Base-by-base conservation (phyloP, 2,797 vertebrate species). In the Percopsis omiscomaycus region DNA sequence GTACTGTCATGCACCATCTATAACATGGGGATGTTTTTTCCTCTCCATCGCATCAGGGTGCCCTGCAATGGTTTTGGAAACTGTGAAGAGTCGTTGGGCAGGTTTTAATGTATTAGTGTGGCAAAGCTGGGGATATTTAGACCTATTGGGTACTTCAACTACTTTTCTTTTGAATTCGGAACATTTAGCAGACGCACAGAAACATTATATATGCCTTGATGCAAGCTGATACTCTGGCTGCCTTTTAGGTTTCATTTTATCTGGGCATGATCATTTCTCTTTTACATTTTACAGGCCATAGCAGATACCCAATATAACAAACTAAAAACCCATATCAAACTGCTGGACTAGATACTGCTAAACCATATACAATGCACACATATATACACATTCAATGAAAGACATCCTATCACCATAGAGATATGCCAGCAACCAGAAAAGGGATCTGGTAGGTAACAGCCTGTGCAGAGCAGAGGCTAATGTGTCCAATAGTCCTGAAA, bases 401-500 rank as follows among this genome's bases (percentile, higher is more conserved):
- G 45, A 49, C 46, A 51, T 50, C 53, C 56, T 55, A 68, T 74
- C 6, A 4, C 54, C 57, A 64, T 61, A 45, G 58, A 64, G 67
- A 64, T 75, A 55, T 82, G 66, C 62, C 45, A 53, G 67, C 66
- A 57, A 56, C 74, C 64, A 48, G 61, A 28, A 56, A 56, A 61
- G 67, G 64, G 64, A 72, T 44, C 64, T 74, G 55, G 71, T 75
- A 67, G 81, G 59, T 80, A 75, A 74, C 61, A 77, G 77, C 64
- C 85, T 55, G 29, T 80, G 59, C 79, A 88, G 78, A 84, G 64
- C 58, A 68, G 55, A 69, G 69, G 79, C 74, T 91, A 86, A 89
- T 77, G 71, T 85, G 83, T 69, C 82, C 89, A 89, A 91, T 89
- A 81, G 72, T 79, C 78, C 88, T 77, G 79, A 77, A 89, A 89